A percentile compares a stretch with the other conserved stretches of the same genome.
Evolutionary conservation across 2,888 invertebrate genomes (phyloP).

Genomic region (Alentia gelatinosa): DNA sequence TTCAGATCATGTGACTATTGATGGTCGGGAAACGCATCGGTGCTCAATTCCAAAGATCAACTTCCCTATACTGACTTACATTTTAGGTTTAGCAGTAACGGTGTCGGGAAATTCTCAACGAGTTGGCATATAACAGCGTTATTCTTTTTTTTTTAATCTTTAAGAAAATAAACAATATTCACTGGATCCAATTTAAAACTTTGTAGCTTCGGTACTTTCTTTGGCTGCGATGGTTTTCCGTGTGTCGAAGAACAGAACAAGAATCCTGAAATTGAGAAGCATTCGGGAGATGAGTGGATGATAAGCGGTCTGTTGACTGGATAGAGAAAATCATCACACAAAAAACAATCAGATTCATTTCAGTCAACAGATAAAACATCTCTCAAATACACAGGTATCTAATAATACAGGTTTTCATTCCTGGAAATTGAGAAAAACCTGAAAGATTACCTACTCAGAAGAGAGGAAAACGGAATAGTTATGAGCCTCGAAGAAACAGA

Average conservation of each 20-base stretch:
- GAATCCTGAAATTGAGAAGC: background rate
- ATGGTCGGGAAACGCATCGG: too few species aligned
- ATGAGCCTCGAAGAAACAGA: too few species aligned
- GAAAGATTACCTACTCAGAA: background rate
- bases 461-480: too few species aligned
- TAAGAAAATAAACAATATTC: too few species aligned
- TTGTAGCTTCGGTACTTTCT: background rate
- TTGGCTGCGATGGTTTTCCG: background rate
- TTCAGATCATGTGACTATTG: too few species aligned
- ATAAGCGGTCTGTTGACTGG: background rate
- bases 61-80: too few species aligned
- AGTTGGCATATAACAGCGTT: too few species aligned
- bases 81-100: too few species aligned
- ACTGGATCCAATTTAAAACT: too few species aligned
- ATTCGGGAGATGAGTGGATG: background rate
- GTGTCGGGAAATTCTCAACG: too few species aligned
- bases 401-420: background rate
- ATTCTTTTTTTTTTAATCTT: too few species aligned
- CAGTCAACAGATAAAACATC: background rate
- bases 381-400: background rate
- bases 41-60: too few species aligned
- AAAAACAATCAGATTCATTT: background rate
- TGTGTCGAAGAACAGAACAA: conserved; percentile 40
- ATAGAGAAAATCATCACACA: background rate
- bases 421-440: background rate